These are phyloP conservation scores for Pteria penguin DNA, from an alignment of 2,888 invertebrate genomes.

Conservation along the genomic window DNA sequence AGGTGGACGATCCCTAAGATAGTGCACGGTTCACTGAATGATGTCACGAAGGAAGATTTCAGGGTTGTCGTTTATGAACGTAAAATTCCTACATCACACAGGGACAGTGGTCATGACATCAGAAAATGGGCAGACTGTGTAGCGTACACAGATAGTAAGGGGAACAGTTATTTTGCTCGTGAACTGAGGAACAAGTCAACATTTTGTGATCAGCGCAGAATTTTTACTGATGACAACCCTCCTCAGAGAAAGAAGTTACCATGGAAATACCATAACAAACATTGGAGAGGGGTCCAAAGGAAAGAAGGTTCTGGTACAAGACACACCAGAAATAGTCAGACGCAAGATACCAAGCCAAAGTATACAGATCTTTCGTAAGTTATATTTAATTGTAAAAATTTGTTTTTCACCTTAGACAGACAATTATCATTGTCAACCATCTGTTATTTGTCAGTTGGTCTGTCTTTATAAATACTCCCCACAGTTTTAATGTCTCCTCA, in stretches of 20 bases:
- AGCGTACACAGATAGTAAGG: not conserved
- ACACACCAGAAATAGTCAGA: not conserved
- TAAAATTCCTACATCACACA: not conserved
- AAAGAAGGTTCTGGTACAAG: not conserved
- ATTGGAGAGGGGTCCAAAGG: not conserved
- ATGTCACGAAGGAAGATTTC: not conserved
- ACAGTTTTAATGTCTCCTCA: too few species aligned
- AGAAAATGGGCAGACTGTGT: not conserved
- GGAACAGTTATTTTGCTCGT: not conserved
- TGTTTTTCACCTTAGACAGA: too few species aligned
- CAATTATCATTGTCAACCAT: too few species aligned
- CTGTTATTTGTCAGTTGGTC: too few species aligned
- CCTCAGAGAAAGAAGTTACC: not conserved
- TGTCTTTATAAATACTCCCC: too few species aligned
- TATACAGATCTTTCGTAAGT: not conserved
- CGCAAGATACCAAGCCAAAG: not conserved
- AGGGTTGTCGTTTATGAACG: not conserved
- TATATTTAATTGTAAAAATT: too few species aligned
- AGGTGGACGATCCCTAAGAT: not conserved
- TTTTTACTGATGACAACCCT: not conserved
- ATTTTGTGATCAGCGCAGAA: not conserved
- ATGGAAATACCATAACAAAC: not conserved
- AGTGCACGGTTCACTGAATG: not conserved
- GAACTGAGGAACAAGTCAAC: not conserved
- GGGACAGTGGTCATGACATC: not conserved